Evolutionary conservation across 2,797 vertebrate species (phyloP).

Genomic region (Coregonus suidteri): DNA sequence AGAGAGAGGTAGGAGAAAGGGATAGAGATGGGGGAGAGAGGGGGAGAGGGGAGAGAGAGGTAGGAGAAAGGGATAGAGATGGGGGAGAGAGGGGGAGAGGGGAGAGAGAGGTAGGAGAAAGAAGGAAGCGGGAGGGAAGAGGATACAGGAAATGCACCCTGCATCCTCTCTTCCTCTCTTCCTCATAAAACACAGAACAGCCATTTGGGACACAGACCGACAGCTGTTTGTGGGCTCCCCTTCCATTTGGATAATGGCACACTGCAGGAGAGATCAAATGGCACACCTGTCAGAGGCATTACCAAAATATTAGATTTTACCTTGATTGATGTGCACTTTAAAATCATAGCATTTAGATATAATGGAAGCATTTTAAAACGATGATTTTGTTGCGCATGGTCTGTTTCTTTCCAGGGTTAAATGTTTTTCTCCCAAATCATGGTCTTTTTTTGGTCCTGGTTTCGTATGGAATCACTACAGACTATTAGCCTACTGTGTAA

Average conservation of each 20-base stretch:
- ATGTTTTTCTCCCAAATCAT: neutral
- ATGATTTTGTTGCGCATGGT: neutral
- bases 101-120: neutral
- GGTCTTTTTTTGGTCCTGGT: too few relatives aligned
- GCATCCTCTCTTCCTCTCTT: neutral
- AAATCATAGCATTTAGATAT: neutral
- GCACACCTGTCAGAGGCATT: neutral
- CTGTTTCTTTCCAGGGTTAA: neutral
- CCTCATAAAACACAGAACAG: neutral
- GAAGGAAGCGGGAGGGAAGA: neutral
- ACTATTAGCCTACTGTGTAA: too few relatives aligned
- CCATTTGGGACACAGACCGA: neutral
- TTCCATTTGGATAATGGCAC: neutral
- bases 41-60: neutral
- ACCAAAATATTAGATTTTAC: neutral
- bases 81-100: neutral
- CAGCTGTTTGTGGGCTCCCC: too few relatives aligned
- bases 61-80: too few relatives aligned
- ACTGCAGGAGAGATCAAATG: neutral
- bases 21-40: too few relatives aligned
- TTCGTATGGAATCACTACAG: too few relatives aligned
- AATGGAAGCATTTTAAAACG: neutral
- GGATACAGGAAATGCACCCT: slow-evolving; percentile 10
- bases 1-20: neutral
- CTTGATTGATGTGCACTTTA: neutral